Evolutionary conservation across 2,797 vertebrate species (phyloP).

Genomic region (Danionella dracula): DNA sequence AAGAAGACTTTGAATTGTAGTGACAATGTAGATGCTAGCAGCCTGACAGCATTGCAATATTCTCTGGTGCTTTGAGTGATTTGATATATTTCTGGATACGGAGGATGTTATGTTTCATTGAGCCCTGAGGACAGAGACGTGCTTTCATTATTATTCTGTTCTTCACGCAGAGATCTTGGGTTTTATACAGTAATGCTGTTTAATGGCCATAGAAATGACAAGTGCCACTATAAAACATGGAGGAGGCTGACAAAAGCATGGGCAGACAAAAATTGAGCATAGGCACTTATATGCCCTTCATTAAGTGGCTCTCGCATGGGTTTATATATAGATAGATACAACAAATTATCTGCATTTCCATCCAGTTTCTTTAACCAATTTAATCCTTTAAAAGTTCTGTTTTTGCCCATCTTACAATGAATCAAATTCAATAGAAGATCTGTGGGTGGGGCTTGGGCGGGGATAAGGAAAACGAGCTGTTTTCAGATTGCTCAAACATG

Average conservation of each 20-base stretch:
- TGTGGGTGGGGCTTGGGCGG: no score
- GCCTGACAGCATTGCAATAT: background rate
- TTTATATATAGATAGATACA: background rate
- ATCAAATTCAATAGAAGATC: no score
- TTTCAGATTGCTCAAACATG: no score
- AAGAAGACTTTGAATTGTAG: background rate
- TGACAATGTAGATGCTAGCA: conserved; percentile 3
- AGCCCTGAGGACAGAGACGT: conserved; percentile 1
- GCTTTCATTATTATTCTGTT: conserved; percentile 10
- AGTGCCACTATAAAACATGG: background rate
- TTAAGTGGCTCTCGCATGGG: background rate
- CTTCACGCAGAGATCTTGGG: conserved; percentile 10
- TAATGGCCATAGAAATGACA: conserved; percentile 8
- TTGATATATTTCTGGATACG: background rate
- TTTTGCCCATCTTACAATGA: no score
- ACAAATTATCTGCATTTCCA: no score
- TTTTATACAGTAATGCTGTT: conserved; percentile 20
- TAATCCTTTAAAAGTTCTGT: no score
- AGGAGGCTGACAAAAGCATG: background rate
- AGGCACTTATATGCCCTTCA: background rate
- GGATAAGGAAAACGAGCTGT: no score
- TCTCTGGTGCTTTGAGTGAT: background rate
- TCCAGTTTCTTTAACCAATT: no score
- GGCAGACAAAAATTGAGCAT: background rate
- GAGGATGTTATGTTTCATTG: conserved; percentile 1